These are phyloP conservation scores for Cariama cristata DNA, from an alignment of 2,113 vertebrate species.

Conservation along the genomic window DNA sequence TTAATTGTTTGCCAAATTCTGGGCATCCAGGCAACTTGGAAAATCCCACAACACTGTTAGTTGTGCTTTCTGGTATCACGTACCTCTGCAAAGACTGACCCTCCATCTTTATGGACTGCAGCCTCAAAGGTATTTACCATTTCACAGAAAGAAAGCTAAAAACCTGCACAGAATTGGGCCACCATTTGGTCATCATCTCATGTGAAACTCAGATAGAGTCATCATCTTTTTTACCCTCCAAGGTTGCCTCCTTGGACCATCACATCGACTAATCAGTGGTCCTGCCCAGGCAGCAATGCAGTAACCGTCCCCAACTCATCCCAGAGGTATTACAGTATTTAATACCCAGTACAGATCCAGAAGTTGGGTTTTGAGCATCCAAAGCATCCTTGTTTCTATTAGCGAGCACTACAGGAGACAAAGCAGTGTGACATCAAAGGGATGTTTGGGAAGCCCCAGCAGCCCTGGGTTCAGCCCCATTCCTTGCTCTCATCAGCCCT, in stretches of 20 bases:
- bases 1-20: neutral
- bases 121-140: neutral
- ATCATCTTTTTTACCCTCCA: neutral
- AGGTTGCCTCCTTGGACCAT: neutral
- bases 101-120: neutral
- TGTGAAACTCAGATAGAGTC: neutral
- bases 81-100: neutral
- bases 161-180: neutral
- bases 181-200: no score
- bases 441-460: neutral
- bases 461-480: neutral
- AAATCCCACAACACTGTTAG: neutral
- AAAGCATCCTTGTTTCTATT: neutral
- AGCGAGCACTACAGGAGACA: neutral
- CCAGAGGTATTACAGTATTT: neutral
- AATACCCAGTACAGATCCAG: neutral
- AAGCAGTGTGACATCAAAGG: neutral
- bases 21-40: neutral
- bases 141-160: neutral
- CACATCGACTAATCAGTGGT: neutral
- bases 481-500: neutral
- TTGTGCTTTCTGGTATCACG: neutral
- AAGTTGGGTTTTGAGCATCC: neutral
- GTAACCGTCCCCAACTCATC: fast-evolving
- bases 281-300: neutral